Evolutionary conservation across 2,113 vertebrate genomes (phyloP).

Genomic region (Gila orcuttii): DNA sequence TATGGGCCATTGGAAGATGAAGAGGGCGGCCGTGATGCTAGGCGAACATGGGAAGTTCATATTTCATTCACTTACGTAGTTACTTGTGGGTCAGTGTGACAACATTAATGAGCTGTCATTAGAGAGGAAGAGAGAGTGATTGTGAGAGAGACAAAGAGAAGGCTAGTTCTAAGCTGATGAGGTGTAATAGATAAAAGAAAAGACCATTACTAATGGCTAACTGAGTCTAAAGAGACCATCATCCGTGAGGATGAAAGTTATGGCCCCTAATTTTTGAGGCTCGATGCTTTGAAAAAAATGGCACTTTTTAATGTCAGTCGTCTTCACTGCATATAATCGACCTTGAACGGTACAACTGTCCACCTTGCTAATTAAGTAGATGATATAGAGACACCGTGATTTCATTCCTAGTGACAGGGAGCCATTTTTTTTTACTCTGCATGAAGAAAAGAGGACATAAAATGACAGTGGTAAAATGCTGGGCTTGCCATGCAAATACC

Average conservation of each 20-base stretch:
- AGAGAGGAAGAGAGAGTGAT: conserved; percentile 71
- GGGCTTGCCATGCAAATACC: background rate
- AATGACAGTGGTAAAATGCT: background rate
- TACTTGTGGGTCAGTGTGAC: conserved; percentile 70
- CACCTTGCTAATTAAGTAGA: conserved; percentile 60
- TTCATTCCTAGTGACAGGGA: conserved; percentile 31
- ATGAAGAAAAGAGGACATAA: conserved; percentile 8
- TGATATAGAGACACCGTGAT: conserved; percentile 54
- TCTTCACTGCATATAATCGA: conserved; percentile 32
- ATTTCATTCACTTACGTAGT: conserved; percentile 72
- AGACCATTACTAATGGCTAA: conserved; percentile 73
- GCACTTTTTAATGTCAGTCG: conserved; percentile 61
- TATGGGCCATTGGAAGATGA: conserved; percentile 25
- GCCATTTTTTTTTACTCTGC: conserved; percentile 21
- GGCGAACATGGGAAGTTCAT: conserved; percentile 73
- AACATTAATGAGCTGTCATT: conserved; percentile 76
- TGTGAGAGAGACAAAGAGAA: conserved; percentile 70
- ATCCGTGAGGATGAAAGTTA: conserved; percentile 64
- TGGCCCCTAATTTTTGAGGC: conserved; percentile 68
- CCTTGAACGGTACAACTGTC: conserved; percentile 46
- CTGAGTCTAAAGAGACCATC: conserved; percentile 75
- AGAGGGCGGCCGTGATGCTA: conserved; percentile 57
- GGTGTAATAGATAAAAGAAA: conserved; percentile 75
- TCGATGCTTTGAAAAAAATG: conserved; percentile 55
- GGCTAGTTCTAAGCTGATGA: conserved; percentile 69